Evolutionary conservation across 2,888 invertebrate genomes (phyloP), one percentile per base, ranked within the genome.

Genomic region (Eledone cirrhosa): DNA sequence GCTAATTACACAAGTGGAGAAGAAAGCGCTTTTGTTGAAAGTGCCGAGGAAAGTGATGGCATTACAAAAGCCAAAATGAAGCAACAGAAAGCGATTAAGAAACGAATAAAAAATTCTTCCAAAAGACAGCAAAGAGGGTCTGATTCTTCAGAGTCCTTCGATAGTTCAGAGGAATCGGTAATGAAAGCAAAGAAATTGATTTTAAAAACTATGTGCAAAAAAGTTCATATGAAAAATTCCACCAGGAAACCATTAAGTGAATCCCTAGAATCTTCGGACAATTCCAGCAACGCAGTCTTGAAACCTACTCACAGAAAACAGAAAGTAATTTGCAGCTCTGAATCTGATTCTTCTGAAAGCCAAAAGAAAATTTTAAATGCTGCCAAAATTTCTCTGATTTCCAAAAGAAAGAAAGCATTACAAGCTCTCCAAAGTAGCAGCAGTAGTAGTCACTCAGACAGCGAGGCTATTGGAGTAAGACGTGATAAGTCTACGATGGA

Each of bases 71-170:
- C 33, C 72, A 72, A 72, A 72, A n/a, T 31, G 19, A 72, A 41
- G n/a, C 72, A 72, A 72, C 72, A 72, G 31, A 72, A 72, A 24
- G 22, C 41, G n/a, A 41, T 41, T 2, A 72, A 72, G 72, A 72
- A 72, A 41, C 72, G 72, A 11, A 72, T 41, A n/a, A 41, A 72
- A 33, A 72, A 24, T 41, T 72, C 72, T 19, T 41, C 72, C 16
- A 72, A 72, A 72, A 72, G 4, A n/a, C 72, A 41, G 5, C 72
- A 72, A 1, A 31, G 31, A 19, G n/a, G 41, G 1, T n/a, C n/a
- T 27, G 29, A 24, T 8, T 72, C 72, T 31, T 72, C 72, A 0
- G 72, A 72, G 22, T 72, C 72, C 5, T 72, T 72, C 2, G 72
- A 72, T 0, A 72, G 72, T 72, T 72, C 72, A 19, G 72, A 72